Evolutionary conservation across 2,113 vertebrate genomes (phyloP), one percentile per base, ranked within the genome.

Genomic region (Pteropus alecto): DNA sequence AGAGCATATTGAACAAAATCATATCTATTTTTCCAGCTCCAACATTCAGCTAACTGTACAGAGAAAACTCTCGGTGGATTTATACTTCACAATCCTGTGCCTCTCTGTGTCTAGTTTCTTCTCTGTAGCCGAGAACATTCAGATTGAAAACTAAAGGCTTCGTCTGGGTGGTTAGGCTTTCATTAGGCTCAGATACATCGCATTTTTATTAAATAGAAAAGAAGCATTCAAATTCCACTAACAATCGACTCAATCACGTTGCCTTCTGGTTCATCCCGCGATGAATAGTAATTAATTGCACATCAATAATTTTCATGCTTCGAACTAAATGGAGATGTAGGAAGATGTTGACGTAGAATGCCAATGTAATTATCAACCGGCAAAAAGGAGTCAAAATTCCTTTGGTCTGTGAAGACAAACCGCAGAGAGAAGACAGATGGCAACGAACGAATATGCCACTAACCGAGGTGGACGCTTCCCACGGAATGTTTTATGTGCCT

Each of bases 121-220:
- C 7, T 79, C 60, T 35, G 74, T 10, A 51, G 4, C 46, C 19
- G 19, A 82, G 43, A 87, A 82, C 7, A 15, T 14, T 7, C 54
- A 94, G 41, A 28, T 6, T 7, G 65, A 56, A 87, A 94, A 46
- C 13, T 14, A 83, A 81, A 92, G 78, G 46, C 70, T 93, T 41
- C 11, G n/a, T 58, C 51, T 33, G 48, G 22, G 19, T 77, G 38
- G 67, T 13, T 13, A 38, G 83, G 83, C 93, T 82, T 95, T 93
- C 26, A 74, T 48, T 54, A 54, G 86, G 51, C 41, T 95, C 84
- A 19, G n/a, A 71, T 81, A 28, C 48, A 61, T 61, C 91, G 46
- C 19, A n/a, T 71, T 83, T 88, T 96, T 68, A 84, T 73, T 73
- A 90, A 70, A 92, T 10, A n/a, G n/a, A 5, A 95, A 87, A 81